phyloP scores from a whole-genome alignment of 1,140 invertebrate species.

The Hormaphis cornu region DNA sequence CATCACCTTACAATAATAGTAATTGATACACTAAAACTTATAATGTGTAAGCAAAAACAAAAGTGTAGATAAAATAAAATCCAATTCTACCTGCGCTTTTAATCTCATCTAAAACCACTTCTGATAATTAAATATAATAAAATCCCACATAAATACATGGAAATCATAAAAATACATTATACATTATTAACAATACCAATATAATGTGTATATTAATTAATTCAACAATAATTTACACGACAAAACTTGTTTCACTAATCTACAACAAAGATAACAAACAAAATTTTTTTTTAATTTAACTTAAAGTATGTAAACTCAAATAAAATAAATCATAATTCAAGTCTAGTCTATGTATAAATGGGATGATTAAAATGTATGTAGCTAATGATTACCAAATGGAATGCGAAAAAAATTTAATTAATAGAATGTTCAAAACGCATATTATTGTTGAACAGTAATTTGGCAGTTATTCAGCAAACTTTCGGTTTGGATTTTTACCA shows the following conservation, averaged over 20 bases:
- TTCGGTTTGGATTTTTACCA: conserved; percentile 88
- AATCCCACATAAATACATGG: too few relatives aligned
- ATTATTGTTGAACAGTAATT: neutral
- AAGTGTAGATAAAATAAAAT: too few relatives aligned
- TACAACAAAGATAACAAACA: conserved; percentile 16
- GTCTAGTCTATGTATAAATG: conserved; percentile 8
- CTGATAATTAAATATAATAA: too few relatives aligned
- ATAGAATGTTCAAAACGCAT: conserved; percentile 4
- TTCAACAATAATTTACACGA: conserved; percentile 22
- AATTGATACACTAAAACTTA: too few relatives aligned
- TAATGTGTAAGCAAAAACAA: too few relatives aligned
- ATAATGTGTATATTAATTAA: conserved; percentile 24
- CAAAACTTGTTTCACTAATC: conserved; percentile 12
- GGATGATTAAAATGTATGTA: conserved; percentile 12
- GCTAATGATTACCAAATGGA: conserved; percentile 13
- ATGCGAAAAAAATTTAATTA: conserved; percentile 22
- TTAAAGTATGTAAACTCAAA: conserved; percentile 19
- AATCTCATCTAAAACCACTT: too few relatives aligned
- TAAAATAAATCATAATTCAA: conserved; percentile 1
- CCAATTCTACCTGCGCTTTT: too few relatives aligned
- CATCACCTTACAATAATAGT: too few relatives aligned
- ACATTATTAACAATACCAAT: conserved; percentile 24
- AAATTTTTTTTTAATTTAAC: neutral
- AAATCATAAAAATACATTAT: neutral
- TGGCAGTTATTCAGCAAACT: conserved; percentile 83